Evolutionary conservation across 2,797 vertebrate species (phyloP), one percentile per base, ranked within the genome.

Genomic region (Poecilia velifera): DNA sequence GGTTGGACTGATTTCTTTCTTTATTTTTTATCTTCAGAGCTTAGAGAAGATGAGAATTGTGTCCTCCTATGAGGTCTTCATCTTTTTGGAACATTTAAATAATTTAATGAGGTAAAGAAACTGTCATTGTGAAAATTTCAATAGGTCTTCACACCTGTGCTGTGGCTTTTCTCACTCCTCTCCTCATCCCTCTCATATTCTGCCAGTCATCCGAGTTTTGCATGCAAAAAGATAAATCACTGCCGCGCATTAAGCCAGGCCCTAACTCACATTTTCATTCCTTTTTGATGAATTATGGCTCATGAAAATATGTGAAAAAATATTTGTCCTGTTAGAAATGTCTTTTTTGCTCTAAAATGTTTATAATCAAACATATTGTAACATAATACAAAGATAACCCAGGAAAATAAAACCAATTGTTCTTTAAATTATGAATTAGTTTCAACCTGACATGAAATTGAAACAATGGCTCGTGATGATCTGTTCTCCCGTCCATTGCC

Each of bases 151-250:
- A 87, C 90, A 88, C 90, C 87, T 91, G 41, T 70, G 76, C 87
- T 86, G 77, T 79, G 75, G 77, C 78, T 92, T 90, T 92, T 92
- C 88, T 84, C 89, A 82, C 83, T 2, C 68, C 66, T 73, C 78
- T 31, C 31, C 31, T 31, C 31, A 31, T 31, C 31, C 31, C 31
- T 20, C 64, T 73, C 73, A 62, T 18, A n/a, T 57, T 76, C 81
- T 34, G 59, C 31, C 31, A 34, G 28, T 62, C 20, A 16, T 34
- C n/a, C 16, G 12, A 34, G 13, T 45, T 78, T 34, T 20, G 41
- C 14, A 31, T 71, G 34, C 46, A 53, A 68, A 68, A 34, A 28
- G 31, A 31, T 62, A 47, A 39, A 39, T 39, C 4, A 16, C 8
- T 18, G 22, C 39, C 7, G 10, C 36, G 2, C 34, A 39, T 39